Percentiles rank a stretch among this genome's conserved stretches.
phyloP scores from a whole-genome alignment of 1,140 invertebrate genomes.

The Zaprionus ornatus region DNA sequence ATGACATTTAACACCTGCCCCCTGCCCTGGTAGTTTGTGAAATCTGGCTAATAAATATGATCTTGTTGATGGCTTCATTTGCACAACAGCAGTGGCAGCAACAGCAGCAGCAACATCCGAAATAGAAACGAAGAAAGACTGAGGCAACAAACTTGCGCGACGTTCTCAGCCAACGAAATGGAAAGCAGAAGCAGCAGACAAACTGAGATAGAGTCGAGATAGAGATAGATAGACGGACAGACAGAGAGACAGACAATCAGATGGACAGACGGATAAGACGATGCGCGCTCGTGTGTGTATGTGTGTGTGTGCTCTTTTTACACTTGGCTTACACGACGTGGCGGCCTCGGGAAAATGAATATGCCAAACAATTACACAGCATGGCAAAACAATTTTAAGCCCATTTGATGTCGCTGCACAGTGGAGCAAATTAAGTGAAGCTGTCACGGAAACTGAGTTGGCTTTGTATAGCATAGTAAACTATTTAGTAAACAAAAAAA shows the following conservation, averaged over 20 bases:
- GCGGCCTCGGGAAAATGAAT: constrained; percentile 72
- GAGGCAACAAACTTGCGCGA: constrained; percentile 59
- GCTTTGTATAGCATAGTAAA: neutral
- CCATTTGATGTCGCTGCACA: constrained; percentile 74
- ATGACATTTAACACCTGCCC: constrained; percentile 66
- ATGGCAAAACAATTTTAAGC: constrained; percentile 80
- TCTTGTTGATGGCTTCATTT: constrained; percentile 57
- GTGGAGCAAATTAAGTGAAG: constrained; percentile 29
- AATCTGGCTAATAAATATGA: constrained; percentile 57
- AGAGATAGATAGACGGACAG: constrained; percentile 39
- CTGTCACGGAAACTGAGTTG: neutral
- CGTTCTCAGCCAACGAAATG: constrained; percentile 74
- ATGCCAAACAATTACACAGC: constrained; percentile 79
- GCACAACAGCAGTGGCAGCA: constrained; percentile 29
- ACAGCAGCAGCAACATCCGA: constrained; percentile 4
- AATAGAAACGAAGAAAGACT: constrained; percentile 69
- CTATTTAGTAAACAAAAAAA: neutral
- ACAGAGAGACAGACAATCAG: constrained; percentile 17
- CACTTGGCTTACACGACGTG: constrained; percentile 74
- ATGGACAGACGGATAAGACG: constrained; percentile 41
- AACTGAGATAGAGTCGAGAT: constrained; percentile 24
- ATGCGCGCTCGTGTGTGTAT: constrained; percentile 23
- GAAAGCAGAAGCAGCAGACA: constrained; percentile 53
- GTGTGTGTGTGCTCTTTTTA: constrained; percentile 72
- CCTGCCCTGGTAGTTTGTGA: constrained; percentile 49